These are phyloP conservation scores for Telmatochromis sp. DNA, from an alignment of 2,113 vertebrate genomes.

Conservation along the genomic window DNA sequence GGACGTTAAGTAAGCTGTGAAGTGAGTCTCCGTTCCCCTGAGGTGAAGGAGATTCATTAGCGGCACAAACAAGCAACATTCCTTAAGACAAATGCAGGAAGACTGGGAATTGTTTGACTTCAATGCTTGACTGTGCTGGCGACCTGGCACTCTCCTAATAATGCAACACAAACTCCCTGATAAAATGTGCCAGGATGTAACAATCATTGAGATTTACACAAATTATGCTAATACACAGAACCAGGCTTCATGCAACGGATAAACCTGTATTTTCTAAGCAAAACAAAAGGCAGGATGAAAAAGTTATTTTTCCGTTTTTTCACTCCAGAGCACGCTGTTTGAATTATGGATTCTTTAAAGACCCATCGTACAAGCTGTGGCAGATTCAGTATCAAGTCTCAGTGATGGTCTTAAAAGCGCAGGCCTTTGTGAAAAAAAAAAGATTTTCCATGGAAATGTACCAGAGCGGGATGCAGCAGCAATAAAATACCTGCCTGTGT, in stretches of 20 bases:
- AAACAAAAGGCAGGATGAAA: background rate
- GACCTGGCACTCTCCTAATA: background rate
- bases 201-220: background rate
- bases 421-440: background rate
- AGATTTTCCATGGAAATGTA: conserved; percentile 45
- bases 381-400: conserved; percentile 2
- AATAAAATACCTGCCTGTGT: conserved; percentile 31
- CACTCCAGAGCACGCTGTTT: background rate
- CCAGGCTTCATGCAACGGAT: background rate
- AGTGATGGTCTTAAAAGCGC: conserved; percentile 4
- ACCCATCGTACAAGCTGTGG: background rate
- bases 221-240: background rate
- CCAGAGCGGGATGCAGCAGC: background rate
- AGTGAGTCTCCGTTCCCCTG: background rate
- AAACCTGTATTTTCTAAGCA: background rate
- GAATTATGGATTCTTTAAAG: conserved; percentile 14
- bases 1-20: background rate
- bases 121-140: background rate
- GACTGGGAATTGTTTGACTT: conserved; percentile 27
- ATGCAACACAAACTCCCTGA: background rate
- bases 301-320: conserved; percentile 6
- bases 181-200: background rate
- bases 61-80: conserved; percentile 47
- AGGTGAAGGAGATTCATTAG: conserved; percentile 4
- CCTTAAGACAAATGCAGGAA: conserved; percentile 68